Evolutionary conservation across 1,140 invertebrate species (phyloP), one percentile per base, ranked within the genome.

Genomic region (Venturia canescens): DNA sequence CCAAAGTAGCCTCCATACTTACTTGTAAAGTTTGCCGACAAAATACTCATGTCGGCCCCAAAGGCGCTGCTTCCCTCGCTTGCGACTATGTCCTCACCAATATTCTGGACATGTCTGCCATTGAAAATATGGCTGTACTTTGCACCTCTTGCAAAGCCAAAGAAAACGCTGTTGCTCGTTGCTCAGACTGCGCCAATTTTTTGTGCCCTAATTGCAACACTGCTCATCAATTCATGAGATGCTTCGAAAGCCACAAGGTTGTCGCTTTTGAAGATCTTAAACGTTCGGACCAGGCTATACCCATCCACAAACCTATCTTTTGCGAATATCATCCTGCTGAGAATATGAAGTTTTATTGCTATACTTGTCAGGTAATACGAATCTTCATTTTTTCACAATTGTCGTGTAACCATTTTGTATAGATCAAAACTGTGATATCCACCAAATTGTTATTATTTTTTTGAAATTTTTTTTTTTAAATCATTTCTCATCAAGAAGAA

Each of bases 211-310:
- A 97, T 89, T 99, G 98, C 92, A 97, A 98, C 83, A 97, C 96
- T 31, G 98, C 98, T 67, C 98, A 99, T 91, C 96, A 97, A 89
- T 96, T 96, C 85, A 98, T 99, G 97, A 94, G 97, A 67, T 98
- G 97, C 91, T 98, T 98, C 90, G 97, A 98, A 90, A 97, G 96
- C 85, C 98, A 98, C 85, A 93, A 96, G 88, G 97, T 98, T 21
- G 94, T 98, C 60, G 94, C 95, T 26, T 96, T 98, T 89, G 97
- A 98, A 87, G 96, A 97, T 80, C 93, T 98, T 84, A 95, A 96
- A 85, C 95, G 95, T 88, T 95, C 94, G 29, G 94, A 95, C 83
- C 95, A 97, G 87, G 93, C 94, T 84, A 93, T 94, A 78, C 94
- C 94, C 29, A 95, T 97, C 81, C 96, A 97, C 84, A 97, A 97